A percentile compares a stretch with the other conserved stretches of the same genome.
Evolutionary conservation across 1,140 invertebrate species (phyloP).

Genomic region (Cardiocondyla obscurior): DNA sequence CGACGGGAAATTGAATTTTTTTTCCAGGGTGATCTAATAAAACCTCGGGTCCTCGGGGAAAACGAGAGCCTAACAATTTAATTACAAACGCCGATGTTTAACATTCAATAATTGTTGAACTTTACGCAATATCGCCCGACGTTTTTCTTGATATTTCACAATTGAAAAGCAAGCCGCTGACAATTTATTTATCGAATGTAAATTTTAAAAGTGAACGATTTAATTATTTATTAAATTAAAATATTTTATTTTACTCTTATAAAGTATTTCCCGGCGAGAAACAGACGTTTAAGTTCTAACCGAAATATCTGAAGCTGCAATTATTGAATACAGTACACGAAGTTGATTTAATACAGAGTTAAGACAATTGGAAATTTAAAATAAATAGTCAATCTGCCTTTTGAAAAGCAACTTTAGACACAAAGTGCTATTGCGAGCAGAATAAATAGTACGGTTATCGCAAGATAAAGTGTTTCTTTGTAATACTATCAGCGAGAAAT

Average conservation of each 20-base stretch:
- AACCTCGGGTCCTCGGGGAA: background rate
- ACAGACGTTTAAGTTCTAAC: background rate
- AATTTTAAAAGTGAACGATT: background rate
- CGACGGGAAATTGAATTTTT: slow-evolving; percentile 35
- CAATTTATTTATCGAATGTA: background rate
- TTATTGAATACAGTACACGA: background rate
- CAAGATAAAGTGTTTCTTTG: slow-evolving; percentile 14
- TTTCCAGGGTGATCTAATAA: background rate
- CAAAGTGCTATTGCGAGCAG: background rate
- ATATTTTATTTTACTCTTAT: background rate
- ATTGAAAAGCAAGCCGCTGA: background rate
- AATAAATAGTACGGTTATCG: slow-evolving; percentile 5
- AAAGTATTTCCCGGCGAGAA: background rate
- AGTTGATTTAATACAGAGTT: background rate
- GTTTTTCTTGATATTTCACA: background rate
- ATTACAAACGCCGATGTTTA: background rate
- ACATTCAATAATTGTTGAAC: background rate
- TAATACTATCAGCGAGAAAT: slow-evolving; percentile 30
- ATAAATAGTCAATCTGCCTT: background rate
- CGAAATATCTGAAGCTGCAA: background rate
- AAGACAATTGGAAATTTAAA: background rate
- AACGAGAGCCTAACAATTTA: background rate
- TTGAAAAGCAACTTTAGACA: background rate
- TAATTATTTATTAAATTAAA: background rate
- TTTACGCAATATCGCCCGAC: background rate